phyloP scores from a whole-genome alignment of 1,140 invertebrate species.

The Drosophila orena region DNA sequence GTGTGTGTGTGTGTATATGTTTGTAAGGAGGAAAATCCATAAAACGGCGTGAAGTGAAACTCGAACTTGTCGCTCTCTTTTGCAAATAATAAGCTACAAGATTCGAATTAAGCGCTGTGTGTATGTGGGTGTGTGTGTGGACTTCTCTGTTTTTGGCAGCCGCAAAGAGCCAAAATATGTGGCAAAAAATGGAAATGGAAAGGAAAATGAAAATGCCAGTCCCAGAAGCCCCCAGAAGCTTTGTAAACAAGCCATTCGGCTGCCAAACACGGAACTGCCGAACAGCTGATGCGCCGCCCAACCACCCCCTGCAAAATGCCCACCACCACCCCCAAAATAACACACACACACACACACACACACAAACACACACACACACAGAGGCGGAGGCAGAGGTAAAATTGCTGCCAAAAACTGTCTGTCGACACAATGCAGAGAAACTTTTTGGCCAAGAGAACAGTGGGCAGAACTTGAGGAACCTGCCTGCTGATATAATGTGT shows the following conservation, averaged over 20 bases:
- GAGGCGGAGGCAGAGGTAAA: neutral
- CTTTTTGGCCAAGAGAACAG: conserved; percentile 28
- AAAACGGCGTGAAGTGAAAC: conserved; percentile 62
- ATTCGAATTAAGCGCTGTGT: conserved; percentile 60
- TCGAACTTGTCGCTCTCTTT: conserved; percentile 45
- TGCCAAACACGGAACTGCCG: conserved; percentile 32
- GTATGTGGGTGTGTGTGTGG: conserved; percentile 11
- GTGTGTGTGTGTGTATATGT: conserved; percentile 5
- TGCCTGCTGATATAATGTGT: neutral
- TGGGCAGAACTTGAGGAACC: conserved; percentile 10
- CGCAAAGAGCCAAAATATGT: conserved; percentile 23
- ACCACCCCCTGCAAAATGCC: conserved; percentile 9
- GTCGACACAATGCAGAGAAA: conserved; percentile 52
- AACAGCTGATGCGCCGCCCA: conserved; percentile 64
- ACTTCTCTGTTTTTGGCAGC: conserved; percentile 35
- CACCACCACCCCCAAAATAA: conserved; percentile 2
- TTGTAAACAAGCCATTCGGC: conserved; percentile 74
- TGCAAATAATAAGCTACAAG: conserved; percentile 55
- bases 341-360: conserved; percentile 22
- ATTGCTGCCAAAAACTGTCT: conserved; percentile 59
- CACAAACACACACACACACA: conserved; percentile 16
- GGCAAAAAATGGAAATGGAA: conserved; percentile 1
- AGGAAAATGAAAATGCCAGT: conserved; percentile 2
- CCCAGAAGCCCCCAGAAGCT: conserved; percentile 20
- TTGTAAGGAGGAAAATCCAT: conserved; percentile 64